phyloP scores from a whole-genome alignment of 2,113 vertebrate genomes.

The Psephotus haematonotus region DNA sequence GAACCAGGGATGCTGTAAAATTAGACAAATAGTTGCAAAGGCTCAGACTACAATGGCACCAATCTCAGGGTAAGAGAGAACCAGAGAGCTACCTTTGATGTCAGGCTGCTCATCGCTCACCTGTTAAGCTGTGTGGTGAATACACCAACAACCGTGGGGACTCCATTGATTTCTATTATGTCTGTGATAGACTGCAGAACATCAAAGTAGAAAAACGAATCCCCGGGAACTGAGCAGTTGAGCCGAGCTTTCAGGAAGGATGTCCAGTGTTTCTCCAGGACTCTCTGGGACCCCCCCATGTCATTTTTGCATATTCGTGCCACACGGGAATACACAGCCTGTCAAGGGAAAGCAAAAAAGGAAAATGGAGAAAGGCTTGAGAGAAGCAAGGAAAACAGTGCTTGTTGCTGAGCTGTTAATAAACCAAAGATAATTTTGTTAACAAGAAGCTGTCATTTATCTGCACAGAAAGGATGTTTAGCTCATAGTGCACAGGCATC shows the following conservation, averaged over 20 bases:
- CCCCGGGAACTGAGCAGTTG: slow-evolving; percentile 95
- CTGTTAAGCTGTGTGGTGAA: slow-evolving; percentile 99
- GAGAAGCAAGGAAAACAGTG: slow-evolving; percentile 56
- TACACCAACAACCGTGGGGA: slow-evolving; percentile 89
- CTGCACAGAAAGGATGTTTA: slow-evolving; percentile 3
- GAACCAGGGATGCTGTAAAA: slow-evolving; percentile 92
- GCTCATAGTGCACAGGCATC: background rate
- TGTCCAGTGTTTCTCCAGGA: slow-evolving; percentile 98
- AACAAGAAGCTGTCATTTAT: slow-evolving; percentile 28
- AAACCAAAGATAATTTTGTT: background rate
- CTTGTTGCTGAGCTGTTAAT: background rate
- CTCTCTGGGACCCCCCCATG: slow-evolving; percentile 95
- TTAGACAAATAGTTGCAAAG: background rate
- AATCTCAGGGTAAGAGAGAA: background rate
- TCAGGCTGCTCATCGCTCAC: slow-evolving; percentile 71
- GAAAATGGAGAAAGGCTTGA: background rate
- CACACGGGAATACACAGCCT: slow-evolving; percentile 97
- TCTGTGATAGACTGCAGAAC: slow-evolving; percentile 96
- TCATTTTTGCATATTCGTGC: slow-evolving; percentile 99
- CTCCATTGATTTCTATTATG: slow-evolving; percentile 90
- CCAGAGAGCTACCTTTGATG: background rate
- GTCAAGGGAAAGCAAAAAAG: background rate
- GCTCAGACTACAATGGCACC: background rate
- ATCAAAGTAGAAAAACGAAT: slow-evolving; percentile 99
- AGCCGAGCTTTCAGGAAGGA: slow-evolving; percentile 96